Percentiles rank a stretch among this genome's conserved stretches.
Evolutionary conservation across 2,113 vertebrate species (phyloP).

Genomic region (Misgurnus mizolepis): DNA sequence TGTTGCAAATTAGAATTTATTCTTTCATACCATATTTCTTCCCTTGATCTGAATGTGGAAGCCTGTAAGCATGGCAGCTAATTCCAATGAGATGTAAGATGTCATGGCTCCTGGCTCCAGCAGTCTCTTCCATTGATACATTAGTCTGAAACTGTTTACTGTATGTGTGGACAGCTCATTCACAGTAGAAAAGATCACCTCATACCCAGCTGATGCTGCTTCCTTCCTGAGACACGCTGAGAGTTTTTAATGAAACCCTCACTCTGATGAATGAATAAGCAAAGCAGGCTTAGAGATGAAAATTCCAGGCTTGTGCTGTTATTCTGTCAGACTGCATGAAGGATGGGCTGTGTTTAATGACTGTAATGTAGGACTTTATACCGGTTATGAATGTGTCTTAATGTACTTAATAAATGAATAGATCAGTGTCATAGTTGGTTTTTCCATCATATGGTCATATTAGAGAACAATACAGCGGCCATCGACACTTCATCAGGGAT

Average conservation of each 20-base stretch:
- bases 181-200: neutral
- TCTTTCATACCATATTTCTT: neutral
- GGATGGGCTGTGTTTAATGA: neutral
- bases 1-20: neutral
- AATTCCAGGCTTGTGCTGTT: conserved; percentile 20
- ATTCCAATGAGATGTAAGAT: conserved; percentile 2
- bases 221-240: conserved; percentile 40
- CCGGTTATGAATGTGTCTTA: neutral
- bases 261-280: conserved; percentile 36
- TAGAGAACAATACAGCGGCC: neutral
- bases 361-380: no score
- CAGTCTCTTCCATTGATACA: conserved; percentile 21
- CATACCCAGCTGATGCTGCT: neutral
- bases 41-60: conserved; percentile 17
- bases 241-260: conserved; percentile 41
- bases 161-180: neutral
- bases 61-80: neutral
- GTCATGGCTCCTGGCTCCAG: neutral
- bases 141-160: neutral
- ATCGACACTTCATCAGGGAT: neutral
- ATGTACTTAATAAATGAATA: neutral
- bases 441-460: neutral
- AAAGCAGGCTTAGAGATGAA: conserved; percentile 30
- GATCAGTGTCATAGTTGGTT: neutral
- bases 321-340: neutral